These are phyloP conservation scores for Circaetus cinerascens DNA, from an alignment of 2,113 vertebrate genomes.

Conservation along the genomic window DNA sequence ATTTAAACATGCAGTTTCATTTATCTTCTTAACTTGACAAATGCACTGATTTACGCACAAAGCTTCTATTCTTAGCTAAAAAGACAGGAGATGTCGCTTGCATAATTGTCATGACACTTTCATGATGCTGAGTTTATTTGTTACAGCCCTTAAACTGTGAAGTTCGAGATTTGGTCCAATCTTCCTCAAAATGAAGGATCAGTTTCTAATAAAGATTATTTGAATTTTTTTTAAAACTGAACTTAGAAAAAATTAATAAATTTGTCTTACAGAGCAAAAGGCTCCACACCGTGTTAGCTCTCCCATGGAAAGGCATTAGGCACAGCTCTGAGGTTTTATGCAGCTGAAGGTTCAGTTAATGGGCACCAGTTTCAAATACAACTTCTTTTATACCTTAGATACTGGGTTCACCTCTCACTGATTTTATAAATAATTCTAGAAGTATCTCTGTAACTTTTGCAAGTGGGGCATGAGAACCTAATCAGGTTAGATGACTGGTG, in stretches of 20 bases:
- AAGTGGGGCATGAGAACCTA: neutral
- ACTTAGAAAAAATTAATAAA: neutral
- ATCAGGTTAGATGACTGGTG: conserved; percentile 11
- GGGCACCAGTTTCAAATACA: neutral
- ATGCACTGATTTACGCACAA: neutral
- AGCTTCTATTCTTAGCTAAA: neutral
- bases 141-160: neutral
- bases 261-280: neutral
- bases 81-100: neutral
- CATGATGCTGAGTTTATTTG: neutral
- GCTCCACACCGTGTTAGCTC: accelerated
- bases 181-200: neutral
- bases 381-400: neutral
- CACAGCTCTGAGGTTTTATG: neutral
- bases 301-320: neutral
- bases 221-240: neutral
- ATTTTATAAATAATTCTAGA: neutral
- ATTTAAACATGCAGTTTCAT: neutral
- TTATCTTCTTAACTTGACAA: neutral
- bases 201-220: neutral
- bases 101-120: neutral
- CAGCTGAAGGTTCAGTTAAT: neutral
- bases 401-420: neutral
- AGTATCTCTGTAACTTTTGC: neutral
- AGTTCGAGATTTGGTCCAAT: neutral